Percentiles rank a stretch among this genome's conserved stretches.
Evolutionary conservation across 2,797 vertebrate genomes (phyloP).

Genomic region (Euphonia xanthogaster): DNA sequence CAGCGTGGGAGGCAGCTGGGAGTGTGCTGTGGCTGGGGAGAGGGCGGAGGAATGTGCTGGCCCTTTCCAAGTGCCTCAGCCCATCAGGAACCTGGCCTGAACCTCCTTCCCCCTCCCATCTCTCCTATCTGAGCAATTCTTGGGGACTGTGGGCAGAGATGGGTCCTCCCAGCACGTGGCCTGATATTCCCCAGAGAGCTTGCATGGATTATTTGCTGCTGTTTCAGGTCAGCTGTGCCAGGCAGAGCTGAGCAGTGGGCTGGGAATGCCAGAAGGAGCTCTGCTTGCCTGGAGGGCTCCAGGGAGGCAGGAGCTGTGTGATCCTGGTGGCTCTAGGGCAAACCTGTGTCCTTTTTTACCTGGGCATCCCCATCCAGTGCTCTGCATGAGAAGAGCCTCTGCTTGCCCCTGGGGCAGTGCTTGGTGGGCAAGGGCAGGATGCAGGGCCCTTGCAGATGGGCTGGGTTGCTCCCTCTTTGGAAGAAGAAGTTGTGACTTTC

Average conservation of each 20-base stretch:
- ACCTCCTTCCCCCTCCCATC: background rate
- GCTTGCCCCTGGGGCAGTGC: background rate
- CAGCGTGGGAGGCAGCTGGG: background rate
- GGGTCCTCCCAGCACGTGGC: background rate
- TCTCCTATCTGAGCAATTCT: background rate
- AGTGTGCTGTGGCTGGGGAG: background rate
- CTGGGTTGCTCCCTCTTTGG: background rate
- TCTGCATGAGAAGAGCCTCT: background rate
- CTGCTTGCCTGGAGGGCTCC: background rate
- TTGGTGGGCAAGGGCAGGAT: background rate
- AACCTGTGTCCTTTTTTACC: background rate
- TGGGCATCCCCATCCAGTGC: background rate
- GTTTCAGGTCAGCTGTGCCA: background rate
- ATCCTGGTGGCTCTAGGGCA: background rate
- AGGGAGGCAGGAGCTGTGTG: background rate
- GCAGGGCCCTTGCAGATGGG: background rate
- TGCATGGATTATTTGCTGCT: background rate
- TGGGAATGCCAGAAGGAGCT: background rate
- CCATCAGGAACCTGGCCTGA: background rate
- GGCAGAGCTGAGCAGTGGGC: background rate
- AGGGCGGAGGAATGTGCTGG: conserved; percentile 19
- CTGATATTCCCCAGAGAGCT: background rate
- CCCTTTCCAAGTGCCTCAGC: background rate
- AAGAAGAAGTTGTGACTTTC: background rate
- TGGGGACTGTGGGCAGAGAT: background rate